phyloP scores from a whole-genome alignment of 2,113 vertebrate species.

The Sakesphorus luctuosus region DNA sequence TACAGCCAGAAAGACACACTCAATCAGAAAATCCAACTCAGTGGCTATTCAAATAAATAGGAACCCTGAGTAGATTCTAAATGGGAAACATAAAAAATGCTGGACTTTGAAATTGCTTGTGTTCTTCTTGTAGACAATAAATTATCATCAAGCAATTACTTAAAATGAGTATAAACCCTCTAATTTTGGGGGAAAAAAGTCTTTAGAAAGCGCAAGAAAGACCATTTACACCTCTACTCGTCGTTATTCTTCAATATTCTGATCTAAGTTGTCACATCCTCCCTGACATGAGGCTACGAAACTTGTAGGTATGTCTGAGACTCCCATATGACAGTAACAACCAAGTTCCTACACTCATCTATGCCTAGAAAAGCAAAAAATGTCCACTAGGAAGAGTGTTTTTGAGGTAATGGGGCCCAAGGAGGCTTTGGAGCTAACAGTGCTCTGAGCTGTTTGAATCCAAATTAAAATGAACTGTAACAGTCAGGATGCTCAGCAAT shows the following conservation, averaged over 20 bases:
- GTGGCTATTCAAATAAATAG: background rate
- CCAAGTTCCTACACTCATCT: background rate
- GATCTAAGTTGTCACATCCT: background rate
- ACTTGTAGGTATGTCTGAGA: background rate
- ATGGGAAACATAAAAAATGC: background rate
- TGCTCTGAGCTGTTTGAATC: background rate
- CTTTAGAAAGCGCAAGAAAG: background rate
- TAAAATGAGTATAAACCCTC: background rate
- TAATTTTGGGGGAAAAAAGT: no score
- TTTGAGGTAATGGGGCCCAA: background rate
- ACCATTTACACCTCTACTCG: background rate
- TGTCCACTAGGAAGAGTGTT: background rate
- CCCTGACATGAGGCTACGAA: background rate
- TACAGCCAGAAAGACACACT: background rate
- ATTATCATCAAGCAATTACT: background rate
- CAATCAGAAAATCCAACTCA: background rate
- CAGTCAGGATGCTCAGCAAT: background rate
- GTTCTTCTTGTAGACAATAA: background rate
- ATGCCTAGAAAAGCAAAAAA: background rate
- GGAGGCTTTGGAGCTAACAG: background rate
- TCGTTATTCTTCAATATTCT: background rate
- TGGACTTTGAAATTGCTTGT: background rate
- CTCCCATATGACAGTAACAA: background rate
- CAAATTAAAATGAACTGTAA: background rate
- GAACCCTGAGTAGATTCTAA: background rate